Percentiles rank a stretch among this genome's conserved stretches.
Evolutionary conservation across 2,888 invertebrate genomes (phyloP).

Genomic region (Odontothrips loti): DNA sequence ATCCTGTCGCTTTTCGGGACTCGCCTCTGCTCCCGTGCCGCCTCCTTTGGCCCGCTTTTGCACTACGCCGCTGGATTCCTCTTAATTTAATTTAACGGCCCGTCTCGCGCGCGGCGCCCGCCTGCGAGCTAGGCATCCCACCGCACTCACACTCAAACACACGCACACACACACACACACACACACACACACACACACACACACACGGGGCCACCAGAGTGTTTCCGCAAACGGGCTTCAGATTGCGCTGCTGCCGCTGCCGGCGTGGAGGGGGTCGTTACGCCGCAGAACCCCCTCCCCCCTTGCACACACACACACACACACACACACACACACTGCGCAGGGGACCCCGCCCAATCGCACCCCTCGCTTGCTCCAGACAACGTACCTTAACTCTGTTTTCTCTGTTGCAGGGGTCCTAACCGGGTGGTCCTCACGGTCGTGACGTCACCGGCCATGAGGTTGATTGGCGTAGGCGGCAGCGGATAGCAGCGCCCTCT

Average conservation of each 20-base stretch:
- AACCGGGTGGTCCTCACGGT: neutral
- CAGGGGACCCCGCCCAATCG: neutral
- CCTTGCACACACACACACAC: neutral
- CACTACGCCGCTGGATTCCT: neutral
- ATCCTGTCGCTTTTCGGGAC: neutral
- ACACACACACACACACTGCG: too few relatives aligned
- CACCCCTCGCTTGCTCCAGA: too few relatives aligned
- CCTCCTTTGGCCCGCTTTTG: neutral
- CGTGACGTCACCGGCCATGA: neutral
- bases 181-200: neutral
- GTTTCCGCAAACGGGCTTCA: constrained; percentile 4
- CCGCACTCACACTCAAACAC: neutral
- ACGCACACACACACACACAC: too few relatives aligned
- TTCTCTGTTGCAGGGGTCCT: neutral
- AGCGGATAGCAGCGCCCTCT: neutral
- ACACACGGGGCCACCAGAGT: neutral
- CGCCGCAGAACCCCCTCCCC: neutral
- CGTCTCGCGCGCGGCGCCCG: neutral
- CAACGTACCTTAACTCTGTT: neutral
- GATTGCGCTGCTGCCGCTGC: neutral
- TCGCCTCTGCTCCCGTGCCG: neutral
- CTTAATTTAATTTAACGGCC: constrained; percentile 18
- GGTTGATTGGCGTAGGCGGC: too few relatives aligned
- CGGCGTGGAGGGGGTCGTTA: neutral
- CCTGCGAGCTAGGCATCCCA: neutral